Conservation (phyloP, 2,797 vertebrate genomes). For the Schizopygopsis malacanthus region DNA sequence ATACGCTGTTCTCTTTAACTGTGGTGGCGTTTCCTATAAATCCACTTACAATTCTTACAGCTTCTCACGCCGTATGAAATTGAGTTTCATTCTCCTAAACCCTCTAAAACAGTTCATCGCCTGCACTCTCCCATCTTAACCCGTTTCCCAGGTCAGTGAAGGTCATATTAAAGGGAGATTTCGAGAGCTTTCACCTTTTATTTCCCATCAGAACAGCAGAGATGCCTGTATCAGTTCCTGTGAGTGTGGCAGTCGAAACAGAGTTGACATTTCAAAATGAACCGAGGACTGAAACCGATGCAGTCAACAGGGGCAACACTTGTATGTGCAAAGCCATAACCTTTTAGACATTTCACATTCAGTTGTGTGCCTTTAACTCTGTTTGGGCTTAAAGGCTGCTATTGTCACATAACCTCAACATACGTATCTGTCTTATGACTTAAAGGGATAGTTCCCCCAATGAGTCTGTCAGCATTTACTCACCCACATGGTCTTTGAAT, state of each 20-base stretch:
- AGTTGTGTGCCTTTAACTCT: constrained; percentile 15
- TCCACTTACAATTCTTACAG: constrained; percentile 25
- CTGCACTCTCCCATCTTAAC: constrained; percentile 13
- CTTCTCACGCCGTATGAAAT: constrained; percentile 22
- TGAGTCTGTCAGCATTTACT: background rate
- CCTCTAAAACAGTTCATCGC: constrained; percentile 21
- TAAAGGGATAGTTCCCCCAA: background rate
- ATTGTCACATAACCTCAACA: constrained; percentile 30
- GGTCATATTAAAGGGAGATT: constrained; percentile 45
- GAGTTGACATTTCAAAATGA: constrained; percentile 58
- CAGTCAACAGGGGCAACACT: constrained; percentile 46
- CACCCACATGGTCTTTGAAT: background rate
- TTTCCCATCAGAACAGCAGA: constrained; percentile 47
- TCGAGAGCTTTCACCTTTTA: constrained; percentile 53
- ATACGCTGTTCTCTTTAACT: constrained; percentile 17
- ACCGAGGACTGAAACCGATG: constrained; percentile 51
- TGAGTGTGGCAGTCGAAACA: constrained; percentile 55
- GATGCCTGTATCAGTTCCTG: constrained; percentile 37
- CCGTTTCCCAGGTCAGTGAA: constrained; percentile 42
- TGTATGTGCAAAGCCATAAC: constrained; percentile 50
- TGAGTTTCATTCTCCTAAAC: constrained; percentile 20
- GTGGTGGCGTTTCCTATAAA: constrained; percentile 19
- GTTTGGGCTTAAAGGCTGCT: constrained; percentile 18
- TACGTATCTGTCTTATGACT: background rate
- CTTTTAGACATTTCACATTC: constrained; percentile 43